Percentiles rank a stretch among this genome's conserved stretches.
phyloP scores from a whole-genome alignment of 2,797 vertebrate genomes.

The Orientallactaga sibirica region DNA sequence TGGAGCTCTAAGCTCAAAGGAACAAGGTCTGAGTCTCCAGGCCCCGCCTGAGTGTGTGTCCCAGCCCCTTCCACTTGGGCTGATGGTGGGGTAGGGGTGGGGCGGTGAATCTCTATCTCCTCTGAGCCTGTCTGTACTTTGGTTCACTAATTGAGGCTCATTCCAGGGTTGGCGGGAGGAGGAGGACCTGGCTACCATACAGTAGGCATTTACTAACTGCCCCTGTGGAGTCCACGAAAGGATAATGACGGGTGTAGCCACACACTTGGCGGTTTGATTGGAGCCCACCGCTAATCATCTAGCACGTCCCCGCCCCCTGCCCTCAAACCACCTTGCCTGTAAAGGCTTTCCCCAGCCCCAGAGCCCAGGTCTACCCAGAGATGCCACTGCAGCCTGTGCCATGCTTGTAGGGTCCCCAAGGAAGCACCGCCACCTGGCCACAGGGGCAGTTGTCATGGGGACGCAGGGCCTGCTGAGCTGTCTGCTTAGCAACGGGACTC shows the following conservation, averaged over 20 bases:
- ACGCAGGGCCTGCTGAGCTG: conserved; percentile 25
- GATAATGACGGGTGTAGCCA: background rate
- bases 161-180: background rate
- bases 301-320: too few species aligned
- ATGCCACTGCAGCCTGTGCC: background rate
- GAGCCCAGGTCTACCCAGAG: background rate
- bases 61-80: background rate
- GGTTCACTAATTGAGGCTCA: background rate
- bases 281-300: background rate
- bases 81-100: too few species aligned
- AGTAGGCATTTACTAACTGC: background rate
- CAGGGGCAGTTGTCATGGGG: conserved; percentile 81
- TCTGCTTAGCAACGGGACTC: conserved; percentile 72
- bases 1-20: background rate
- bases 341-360: background rate
- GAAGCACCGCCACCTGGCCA: conserved; percentile 13
- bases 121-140: background rate
- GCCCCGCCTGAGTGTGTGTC: background rate
- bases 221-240: background rate
- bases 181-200: background rate
- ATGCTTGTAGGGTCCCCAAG: background rate
- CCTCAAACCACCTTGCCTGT: background rate
- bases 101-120: background rate
- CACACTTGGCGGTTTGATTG: background rate
- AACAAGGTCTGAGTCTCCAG: background rate